A percentile compares a stretch with the other conserved stretches of the same genome.
These are phyloP conservation scores for Chiroxiphia lanceolata DNA, from an alignment of 2,797 vertebrate species.

Conservation along the genomic window DNA sequence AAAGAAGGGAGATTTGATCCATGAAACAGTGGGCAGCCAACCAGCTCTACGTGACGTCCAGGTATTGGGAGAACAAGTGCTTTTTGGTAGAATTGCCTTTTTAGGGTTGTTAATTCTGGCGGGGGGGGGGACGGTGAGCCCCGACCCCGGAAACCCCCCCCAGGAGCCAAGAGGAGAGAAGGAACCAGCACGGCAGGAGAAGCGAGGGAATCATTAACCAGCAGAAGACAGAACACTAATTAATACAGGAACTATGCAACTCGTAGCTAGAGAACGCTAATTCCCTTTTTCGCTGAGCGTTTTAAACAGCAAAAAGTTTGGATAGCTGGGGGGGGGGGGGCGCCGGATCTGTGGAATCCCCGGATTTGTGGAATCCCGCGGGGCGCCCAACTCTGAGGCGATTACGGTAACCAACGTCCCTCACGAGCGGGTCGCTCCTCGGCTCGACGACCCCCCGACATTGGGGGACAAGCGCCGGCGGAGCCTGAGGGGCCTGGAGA, in stretches of 20 bases:
- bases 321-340: no score
- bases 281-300: neutral
- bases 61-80: no score
- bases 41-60: neutral
- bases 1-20: neutral
- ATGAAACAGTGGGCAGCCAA: neutral
- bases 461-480: no score
- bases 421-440: no score
- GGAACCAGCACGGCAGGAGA: neutral
- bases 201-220: neutral
- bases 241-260: neutral
- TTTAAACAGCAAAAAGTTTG: neutral
- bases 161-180: neutral
- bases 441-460: no score
- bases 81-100: neutral
- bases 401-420: no score
- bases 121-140: no score
- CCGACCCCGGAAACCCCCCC: neutral
- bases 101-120: neutral
- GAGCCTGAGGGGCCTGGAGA: no score
- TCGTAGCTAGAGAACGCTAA: neutral
- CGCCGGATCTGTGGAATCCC: neutral
- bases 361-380: no score
- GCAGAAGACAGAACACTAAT: neutral
- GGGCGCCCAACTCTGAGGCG: no score